These are phyloP conservation scores for Argya squamiceps DNA, from an alignment of 2,797 vertebrate genomes.

Conservation along the genomic window DNA sequence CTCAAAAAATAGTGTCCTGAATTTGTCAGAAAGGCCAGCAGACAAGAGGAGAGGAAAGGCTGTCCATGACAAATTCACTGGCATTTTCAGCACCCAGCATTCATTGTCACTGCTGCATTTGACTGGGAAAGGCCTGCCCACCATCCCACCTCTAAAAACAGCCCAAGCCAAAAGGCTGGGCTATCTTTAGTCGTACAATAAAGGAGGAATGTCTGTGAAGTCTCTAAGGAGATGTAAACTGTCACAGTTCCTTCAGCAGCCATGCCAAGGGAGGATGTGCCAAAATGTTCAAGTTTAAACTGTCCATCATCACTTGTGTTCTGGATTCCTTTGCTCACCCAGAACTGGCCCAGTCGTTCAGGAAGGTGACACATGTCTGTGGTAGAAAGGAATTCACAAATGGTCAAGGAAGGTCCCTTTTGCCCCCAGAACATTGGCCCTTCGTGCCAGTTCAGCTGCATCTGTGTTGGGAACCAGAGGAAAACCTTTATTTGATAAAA, in stretches of 20 bases:
- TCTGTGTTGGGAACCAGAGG: not conserved
- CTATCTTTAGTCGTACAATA: not conserved
- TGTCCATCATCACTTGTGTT: not conserved
- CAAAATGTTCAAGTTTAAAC: not conserved
- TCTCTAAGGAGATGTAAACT: not conserved
- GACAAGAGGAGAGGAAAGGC: not conserved
- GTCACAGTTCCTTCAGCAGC: not conserved
- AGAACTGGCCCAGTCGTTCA: accelerated
- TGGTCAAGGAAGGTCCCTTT: not conserved
- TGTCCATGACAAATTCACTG: not conserved
- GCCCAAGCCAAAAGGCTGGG: not conserved
- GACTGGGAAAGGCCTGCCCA: not conserved
- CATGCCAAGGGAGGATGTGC: not conserved
- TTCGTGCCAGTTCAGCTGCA: not conserved
- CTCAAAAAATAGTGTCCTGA: not conserved
- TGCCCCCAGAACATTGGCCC: not conserved
- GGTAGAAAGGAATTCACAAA: not conserved
- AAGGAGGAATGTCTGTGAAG: not conserved
- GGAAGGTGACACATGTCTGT: not conserved
- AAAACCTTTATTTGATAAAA: not conserved
- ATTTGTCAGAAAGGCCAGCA: not conserved
- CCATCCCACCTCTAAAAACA: not conserved
- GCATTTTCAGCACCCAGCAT: not conserved
- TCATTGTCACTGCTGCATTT: not conserved
- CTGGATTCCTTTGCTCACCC: not conserved